Evolutionary conservation across 2,888 invertebrate species (phyloP).

Genomic region (Microchrysa polita): DNA sequence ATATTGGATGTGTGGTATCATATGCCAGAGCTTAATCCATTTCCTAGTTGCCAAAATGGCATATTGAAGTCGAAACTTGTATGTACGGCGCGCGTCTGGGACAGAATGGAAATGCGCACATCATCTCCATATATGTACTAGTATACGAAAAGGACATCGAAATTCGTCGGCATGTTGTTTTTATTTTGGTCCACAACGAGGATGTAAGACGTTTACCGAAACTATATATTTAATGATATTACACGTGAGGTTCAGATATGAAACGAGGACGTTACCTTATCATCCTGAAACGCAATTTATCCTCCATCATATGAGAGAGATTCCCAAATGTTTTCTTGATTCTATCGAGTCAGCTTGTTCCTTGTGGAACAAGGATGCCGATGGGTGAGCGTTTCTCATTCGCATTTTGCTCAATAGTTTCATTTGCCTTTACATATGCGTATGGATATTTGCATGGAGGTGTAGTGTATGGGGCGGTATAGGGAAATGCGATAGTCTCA

Average conservation of each 20-base stretch:
- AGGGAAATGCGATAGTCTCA: no score
- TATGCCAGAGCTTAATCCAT: constrained; percentile 50
- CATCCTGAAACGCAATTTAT: constrained; percentile 39
- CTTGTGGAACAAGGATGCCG: background rate
- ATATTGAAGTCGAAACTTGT: constrained; percentile 24
- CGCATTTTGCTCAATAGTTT: no score
- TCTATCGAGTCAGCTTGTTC: constrained; percentile 18
- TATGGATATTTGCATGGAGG: no score
- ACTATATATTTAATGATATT: constrained; percentile 44
- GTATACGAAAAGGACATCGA: no score
- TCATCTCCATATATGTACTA: no score
- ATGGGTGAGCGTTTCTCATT: background rate
- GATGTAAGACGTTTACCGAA: constrained; percentile 40
- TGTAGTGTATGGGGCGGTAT: no score
- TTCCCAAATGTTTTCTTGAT: constrained; percentile 25
- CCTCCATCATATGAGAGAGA: constrained; percentile 35
- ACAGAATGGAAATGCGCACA: background rate
- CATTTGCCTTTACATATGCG: no score
- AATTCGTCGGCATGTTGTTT: constrained; percentile 21
- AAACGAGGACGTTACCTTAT: constrained; percentile 42
- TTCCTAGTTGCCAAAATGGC: constrained; percentile 49
- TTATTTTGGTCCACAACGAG: constrained; percentile 30
- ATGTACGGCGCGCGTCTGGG: background rate
- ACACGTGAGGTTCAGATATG: constrained; percentile 43
- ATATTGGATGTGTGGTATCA: constrained; percentile 45